Percentiles rank a stretch among this genome's conserved stretches.
phyloP scores from a whole-genome alignment of 1,140 invertebrate genomes.

The Gryllus bimaculatus region DNA sequence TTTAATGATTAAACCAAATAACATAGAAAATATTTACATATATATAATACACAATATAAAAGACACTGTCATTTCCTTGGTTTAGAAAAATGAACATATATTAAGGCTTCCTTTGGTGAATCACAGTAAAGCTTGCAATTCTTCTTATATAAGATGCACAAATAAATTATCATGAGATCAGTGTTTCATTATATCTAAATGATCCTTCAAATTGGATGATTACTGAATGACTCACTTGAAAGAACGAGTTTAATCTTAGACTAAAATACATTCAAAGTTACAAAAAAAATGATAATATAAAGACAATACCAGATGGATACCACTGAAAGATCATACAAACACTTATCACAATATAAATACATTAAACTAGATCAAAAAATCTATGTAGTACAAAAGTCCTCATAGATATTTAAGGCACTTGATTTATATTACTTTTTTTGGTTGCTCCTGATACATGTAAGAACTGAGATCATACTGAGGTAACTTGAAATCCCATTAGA shows the following conservation, averaged over 20 bases:
- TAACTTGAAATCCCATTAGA: neutral
- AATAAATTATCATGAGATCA: neutral
- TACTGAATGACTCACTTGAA: too few species aligned
- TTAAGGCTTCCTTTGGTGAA: neutral
- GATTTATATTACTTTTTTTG: neutral
- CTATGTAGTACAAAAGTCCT: too few species aligned
- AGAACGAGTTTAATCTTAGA: too few species aligned
- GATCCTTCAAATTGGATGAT: neutral
- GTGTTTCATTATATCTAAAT: neutral
- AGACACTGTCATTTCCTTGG: neutral
- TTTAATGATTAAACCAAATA: neutral
- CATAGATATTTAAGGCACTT: neutral
- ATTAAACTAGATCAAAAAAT: too few species aligned
- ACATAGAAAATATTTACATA: neutral
- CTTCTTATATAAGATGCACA: neutral
- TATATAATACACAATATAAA: neutral
- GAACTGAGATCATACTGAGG: neutral
- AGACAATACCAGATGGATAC: too few species aligned
- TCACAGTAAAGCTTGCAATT: conserved; percentile 4
- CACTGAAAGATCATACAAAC: too few species aligned
- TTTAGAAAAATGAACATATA: neutral
- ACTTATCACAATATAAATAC: too few species aligned
- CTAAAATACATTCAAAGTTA: too few species aligned
- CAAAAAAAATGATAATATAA: too few species aligned
- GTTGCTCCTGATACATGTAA: neutral